These are phyloP conservation scores for Disparrhopalites patrizii DNA, from an alignment of 2,888 invertebrate species.

Conservation along the genomic window DNA sequence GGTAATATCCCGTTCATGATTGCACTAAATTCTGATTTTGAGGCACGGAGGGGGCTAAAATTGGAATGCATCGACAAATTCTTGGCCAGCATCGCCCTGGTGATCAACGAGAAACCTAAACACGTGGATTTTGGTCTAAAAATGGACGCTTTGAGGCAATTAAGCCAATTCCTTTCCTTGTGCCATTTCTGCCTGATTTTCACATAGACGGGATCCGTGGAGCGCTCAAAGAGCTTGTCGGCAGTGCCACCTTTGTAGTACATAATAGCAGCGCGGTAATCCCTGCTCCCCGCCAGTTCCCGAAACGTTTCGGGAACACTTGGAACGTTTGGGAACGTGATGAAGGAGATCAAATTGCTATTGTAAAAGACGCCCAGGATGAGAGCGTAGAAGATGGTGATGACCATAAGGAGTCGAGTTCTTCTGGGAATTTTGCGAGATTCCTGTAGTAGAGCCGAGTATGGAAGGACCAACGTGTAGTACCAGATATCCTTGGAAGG, in stretches of 20 bases:
- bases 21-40: background rate
- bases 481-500: background rate
- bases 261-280: background rate
- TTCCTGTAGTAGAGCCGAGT: background rate
- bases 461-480: background rate
- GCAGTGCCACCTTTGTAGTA: background rate
- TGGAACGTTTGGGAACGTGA: conserved; percentile 11
- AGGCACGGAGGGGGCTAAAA: background rate
- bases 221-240: background rate
- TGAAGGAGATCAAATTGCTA: conserved; percentile 18
- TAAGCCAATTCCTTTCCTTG: background rate
- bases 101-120: background rate
- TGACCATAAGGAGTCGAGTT: background rate
- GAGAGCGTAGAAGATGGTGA: conserved; percentile 4
- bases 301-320: background rate
- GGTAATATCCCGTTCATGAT: background rate
- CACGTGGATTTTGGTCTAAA: background rate
- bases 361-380: conserved; percentile 12
- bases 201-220: background rate
- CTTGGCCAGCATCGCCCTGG: background rate
- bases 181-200: background rate
- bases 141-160: background rate
- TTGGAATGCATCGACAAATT: background rate
- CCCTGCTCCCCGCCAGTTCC: background rate
- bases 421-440: background rate